A percentile compares a stretch with the other conserved stretches of the same genome.
These are phyloP conservation scores for Eupithecia tripunctaria DNA, from an alignment of 2,888 invertebrate genomes.

Conservation along the genomic window DNA sequence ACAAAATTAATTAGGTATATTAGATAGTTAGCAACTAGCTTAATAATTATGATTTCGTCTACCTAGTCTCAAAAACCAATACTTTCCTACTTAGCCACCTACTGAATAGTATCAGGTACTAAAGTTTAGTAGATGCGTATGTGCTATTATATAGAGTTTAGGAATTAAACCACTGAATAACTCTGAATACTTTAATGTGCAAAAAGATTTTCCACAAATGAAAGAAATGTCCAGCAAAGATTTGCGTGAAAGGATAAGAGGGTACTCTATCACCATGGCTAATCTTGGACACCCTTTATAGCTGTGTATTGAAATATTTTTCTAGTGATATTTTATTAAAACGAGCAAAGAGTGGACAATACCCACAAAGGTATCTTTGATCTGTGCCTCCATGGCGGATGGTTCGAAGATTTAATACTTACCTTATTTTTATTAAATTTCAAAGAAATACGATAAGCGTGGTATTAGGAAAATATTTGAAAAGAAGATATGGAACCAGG, in stretches of 20 bases:
- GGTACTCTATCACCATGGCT: conserved; percentile 55
- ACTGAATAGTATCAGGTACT: neutral
- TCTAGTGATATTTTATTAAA: conserved; percentile 80
- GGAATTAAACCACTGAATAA: neutral
- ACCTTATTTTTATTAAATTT: conserved; percentile 30
- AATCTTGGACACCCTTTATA: conserved; percentile 71
- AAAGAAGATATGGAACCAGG: neutral
- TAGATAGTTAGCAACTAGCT: neutral
- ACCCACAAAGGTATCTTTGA: conserved; percentile 67
- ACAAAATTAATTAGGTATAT: too few relatives aligned
- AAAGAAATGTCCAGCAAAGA: conserved; percentile 74
- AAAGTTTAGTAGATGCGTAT: neutral
- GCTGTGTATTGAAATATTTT: conserved; percentile 70
- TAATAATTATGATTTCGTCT: neutral
- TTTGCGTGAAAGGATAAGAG: conserved; percentile 68
- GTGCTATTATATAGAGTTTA: neutral
- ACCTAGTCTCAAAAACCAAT: neutral
- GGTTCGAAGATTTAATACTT: conserved; percentile 18
- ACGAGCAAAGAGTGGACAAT: conserved; percentile 54
- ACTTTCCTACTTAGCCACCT: neutral
- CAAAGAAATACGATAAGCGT: conserved; percentile 19
- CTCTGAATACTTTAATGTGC: neutral
- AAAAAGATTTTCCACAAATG: conserved; percentile 39
- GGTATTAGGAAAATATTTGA: neutral
- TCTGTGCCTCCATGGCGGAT: conserved; percentile 53